These are phyloP conservation scores for Petaurus breviceps DNA, from an alignment of 2,113 vertebrate genomes.

Conservation along the genomic window DNA sequence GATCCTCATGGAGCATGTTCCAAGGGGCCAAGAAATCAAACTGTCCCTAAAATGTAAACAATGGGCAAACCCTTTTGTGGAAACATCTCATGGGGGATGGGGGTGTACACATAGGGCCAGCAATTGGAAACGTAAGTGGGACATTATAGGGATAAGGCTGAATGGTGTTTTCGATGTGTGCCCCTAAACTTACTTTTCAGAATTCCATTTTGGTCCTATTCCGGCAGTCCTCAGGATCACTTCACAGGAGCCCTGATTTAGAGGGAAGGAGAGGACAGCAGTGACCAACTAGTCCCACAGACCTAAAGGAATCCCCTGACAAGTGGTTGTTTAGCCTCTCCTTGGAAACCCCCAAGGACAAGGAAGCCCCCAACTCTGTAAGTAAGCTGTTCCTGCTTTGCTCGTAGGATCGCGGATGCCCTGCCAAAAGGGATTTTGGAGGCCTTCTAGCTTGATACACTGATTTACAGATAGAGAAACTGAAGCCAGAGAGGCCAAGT, in stretches of 20 bases:
- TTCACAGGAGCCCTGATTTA: constrained; percentile 59
- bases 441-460: background rate
- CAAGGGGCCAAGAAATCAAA: constrained; percentile 58
- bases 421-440: background rate
- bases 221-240: constrained; percentile 41
- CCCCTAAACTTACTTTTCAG: constrained; percentile 53
- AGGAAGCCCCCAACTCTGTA: background rate
- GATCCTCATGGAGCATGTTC: constrained; percentile 11
- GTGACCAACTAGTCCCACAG: background rate
- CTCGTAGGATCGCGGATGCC: background rate
- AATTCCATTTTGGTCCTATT: constrained; percentile 54
- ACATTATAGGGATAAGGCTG: constrained; percentile 49
- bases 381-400: background rate
- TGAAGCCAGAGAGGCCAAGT: background rate
- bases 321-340: background rate
- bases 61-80: constrained; percentile 43
- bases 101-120: background rate
- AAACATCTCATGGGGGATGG: constrained; percentile 40
- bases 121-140: constrained; percentile 45
- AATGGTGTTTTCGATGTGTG: constrained; percentile 52
- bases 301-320: background rate
- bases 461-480: background rate
- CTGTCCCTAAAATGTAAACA: constrained; percentile 47
- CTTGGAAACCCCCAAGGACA: background rate
- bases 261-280: background rate